These are phyloP conservation scores for Lacerta bilineata DNA, from an alignment of 2,797 vertebrate species.

Conservation along the genomic window DNA sequence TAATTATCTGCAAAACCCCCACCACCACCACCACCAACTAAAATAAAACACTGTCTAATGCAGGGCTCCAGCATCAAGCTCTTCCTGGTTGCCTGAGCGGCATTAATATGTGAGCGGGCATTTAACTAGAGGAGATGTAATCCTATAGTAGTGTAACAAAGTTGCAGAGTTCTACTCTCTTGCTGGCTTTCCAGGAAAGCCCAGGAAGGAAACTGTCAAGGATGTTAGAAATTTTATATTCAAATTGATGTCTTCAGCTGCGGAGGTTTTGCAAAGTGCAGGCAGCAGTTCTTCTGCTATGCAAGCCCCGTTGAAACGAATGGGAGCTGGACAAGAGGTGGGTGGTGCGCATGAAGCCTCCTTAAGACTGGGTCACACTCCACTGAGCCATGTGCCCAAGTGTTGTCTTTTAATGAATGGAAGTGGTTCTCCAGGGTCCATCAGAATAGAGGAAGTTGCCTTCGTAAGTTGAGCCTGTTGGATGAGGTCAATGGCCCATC, in stretches of 20 bases:
- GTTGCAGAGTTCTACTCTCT: neutral
- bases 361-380: neutral
- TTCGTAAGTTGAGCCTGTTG: too few relatives aligned
- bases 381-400: too few relatives aligned
- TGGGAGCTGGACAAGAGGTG: neutral
- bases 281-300: neutral
- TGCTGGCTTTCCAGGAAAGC: neutral
- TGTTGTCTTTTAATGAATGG: too few relatives aligned
- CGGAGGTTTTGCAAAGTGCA: neutral
- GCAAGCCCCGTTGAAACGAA: neutral
- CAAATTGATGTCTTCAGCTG: neutral
- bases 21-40: too few relatives aligned
- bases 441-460: too few relatives aligned
- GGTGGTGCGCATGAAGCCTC: too few relatives aligned
- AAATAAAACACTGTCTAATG: too few relatives aligned
- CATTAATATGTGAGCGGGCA: neutral
- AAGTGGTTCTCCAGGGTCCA: too few relatives aligned
- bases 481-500: too few relatives aligned
- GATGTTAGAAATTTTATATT: neutral
- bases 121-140: constrained; percentile 14
- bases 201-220: neutral
- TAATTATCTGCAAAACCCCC: neutral
- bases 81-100: neutral
- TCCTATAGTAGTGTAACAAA: neutral
- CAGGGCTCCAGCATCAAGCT: too few relatives aligned